Evolutionary conservation across 2,113 vertebrate genomes (phyloP), one percentile per base, ranked within the genome.

Genomic region (Chlorodrepanis virens): DNA sequence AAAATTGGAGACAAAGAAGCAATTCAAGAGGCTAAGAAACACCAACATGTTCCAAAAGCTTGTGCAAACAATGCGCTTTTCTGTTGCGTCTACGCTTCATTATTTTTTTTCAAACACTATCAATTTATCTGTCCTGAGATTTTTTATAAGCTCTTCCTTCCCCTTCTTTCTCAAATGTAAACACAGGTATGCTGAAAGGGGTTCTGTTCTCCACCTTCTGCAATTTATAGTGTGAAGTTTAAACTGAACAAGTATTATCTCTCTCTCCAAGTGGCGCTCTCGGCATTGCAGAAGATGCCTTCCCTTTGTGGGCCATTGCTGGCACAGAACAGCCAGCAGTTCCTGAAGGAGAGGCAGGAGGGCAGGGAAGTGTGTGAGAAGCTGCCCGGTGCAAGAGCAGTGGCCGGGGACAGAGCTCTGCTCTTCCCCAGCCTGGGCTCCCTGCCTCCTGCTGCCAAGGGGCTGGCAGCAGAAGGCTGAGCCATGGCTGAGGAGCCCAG

Each of bases 231-330:
- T 44, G 10, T 35, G 28, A 94, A 53, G 11, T 35, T 89, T 31
- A 90, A 64, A 35, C 9, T 60, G 35, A 74, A 9, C 8, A 49
- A 39, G 22, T 76, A 29, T 47, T 82, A 53, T 9, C 14, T 56
- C 14, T n/a, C 44, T 68, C 10, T 33, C 39, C 15, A 90, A n/a
- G 10, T 54, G 7, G 20, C 2, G 0, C 27, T 39, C 18, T 35
- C 4, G 1, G 25, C 42, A 47, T 22, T 59, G 33, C 2, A 2
- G 53, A 59, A 59, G 19, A 59, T 47, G 42, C 12, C 27, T 37
- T 60, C 27, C 1, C 1, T 14, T 14, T 1, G 9, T 9, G 54
- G 28, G 42, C 6, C 15, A 5, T 31, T 39, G 6, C 21, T 49
- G 6, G 6, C 14, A 9, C 12, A 49, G 56, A 15, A 40, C 10